These are phyloP conservation scores for Elegia similella DNA, from an alignment of 2,888 invertebrate genomes.

Conservation along the genomic window DNA sequence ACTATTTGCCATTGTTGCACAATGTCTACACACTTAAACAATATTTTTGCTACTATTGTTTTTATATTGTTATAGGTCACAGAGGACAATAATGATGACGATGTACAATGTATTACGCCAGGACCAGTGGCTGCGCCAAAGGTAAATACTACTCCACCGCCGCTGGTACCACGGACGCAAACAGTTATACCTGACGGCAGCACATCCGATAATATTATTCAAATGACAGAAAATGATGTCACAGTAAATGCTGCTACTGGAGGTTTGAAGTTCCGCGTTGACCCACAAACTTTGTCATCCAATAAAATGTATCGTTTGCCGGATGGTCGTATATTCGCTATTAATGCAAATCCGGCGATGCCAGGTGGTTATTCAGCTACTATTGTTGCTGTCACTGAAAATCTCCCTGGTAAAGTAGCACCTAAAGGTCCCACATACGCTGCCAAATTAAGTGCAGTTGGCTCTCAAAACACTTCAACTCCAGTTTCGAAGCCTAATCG, in stretches of 20 bases:
- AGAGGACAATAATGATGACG: conserved; percentile 71
- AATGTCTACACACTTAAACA: background rate
- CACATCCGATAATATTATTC: conserved; percentile 63
- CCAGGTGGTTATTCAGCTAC: conserved; percentile 78
- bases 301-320: conserved; percentile 79
- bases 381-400: conserved; percentile 70
- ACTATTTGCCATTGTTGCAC: no score
- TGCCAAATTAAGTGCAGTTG: conserved; percentile 61
- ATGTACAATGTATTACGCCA: conserved; percentile 74
- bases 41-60: background rate
- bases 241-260: conserved; percentile 73
- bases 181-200: conserved; percentile 42
- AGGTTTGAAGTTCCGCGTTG: conserved; percentile 74
- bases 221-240: conserved; percentile 78
- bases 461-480: conserved; percentile 27
- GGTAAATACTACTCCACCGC: conserved; percentile 37
- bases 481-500: conserved; percentile 27
- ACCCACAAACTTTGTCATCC: conserved; percentile 74
- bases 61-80: conserved; percentile 46
- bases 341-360: conserved; percentile 73
- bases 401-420: conserved; percentile 35
- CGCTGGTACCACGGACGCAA: conserved; percentile 37
- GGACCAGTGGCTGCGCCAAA: conserved; percentile 53
- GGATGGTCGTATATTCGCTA: conserved; percentile 75
- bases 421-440: conserved; percentile 61